Evolutionary conservation across 2,888 invertebrate genomes (phyloP), one percentile per base, ranked within the genome.

Genomic region (Chloroclystis v-ata): DNA sequence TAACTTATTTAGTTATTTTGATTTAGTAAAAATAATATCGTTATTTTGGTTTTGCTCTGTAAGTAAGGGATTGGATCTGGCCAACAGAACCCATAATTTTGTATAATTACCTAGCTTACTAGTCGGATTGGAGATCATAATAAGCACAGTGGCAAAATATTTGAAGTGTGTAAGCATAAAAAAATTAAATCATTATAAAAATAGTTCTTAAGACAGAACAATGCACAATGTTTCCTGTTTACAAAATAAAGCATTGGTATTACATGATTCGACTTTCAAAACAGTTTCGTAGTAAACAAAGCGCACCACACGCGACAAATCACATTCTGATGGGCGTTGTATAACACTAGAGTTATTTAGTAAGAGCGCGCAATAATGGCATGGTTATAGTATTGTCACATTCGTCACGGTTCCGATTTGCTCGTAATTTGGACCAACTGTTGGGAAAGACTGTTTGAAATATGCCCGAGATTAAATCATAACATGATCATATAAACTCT

Each of bases 261-360:
- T 50, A 43, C 39, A 46, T 38, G 39, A 35, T 46, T 43, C 37
- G 25, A 41, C 43, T 50, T 50, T 50, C 50, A 50, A 43, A 50
- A 46, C 29, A 43, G 30, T 43, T 28, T 46, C 29, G 30, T 39
- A 32, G 37, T 46, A 46, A 43, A 55, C 61, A 65, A 61, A 62
- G 57, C 51, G 64, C 67, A 62, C 70, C 67, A 69, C 70, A 47
- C 47, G 43, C 59, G 57, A 54, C 48, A 49, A 49, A 49, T 59
- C 57, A 57, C 56, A 52, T 54, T 33, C 46, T 45, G 50, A 57
- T 53, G 56, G 60, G 56, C 59, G 59, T 50, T 51, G 47, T 58
- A 44, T 49, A 43, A 49, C 55, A 54, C 54, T 58, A 55, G 33
- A 54, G 52, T 50, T 51, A 56, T 67, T 67, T 60, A 57, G 63